Conservation (phyloP, 2,888 invertebrate genomes). For the Hirtodrosophila duncani region DNA sequence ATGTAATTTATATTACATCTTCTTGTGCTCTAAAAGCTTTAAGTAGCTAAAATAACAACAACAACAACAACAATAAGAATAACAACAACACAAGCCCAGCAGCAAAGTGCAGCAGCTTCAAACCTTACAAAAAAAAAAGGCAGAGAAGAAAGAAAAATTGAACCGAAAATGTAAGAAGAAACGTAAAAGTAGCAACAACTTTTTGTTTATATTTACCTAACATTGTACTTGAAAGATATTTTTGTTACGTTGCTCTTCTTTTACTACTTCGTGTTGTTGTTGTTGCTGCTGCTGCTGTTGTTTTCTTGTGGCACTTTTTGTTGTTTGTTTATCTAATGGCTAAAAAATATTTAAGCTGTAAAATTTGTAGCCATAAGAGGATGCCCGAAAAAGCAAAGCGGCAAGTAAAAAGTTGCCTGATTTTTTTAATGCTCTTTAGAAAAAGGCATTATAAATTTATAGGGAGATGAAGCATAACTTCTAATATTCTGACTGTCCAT, state of each 20-base stretch:
- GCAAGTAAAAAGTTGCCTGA: conserved; percentile 57
- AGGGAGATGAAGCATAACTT: too few species aligned
- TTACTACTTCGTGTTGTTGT: not conserved
- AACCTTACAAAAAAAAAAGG: not conserved
- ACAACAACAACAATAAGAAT: conserved; percentile 5
- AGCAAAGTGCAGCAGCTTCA: conserved; percentile 50
- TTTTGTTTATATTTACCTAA: conserved; percentile 75
- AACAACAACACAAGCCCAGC: conserved; percentile 23
- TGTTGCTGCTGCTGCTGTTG: too few species aligned
- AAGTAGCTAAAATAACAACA: conserved; percentile 53
- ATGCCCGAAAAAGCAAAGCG: too few species aligned
- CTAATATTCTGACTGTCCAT: too few species aligned
- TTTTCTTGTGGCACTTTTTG: conserved; percentile 24
- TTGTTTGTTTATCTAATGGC: conserved; percentile 72
- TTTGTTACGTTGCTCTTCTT: conserved; percentile 38
- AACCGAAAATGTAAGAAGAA: conserved; percentile 14
- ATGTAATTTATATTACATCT: conserved; percentile 71
- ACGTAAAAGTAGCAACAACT: conserved; percentile 12
- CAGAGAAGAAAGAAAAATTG: conserved; percentile 16
- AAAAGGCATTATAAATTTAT: too few species aligned
- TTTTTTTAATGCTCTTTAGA: too few species aligned
- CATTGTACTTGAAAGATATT: conserved; percentile 75
- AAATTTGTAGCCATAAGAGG: conserved; percentile 54
- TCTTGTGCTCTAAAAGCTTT: conserved; percentile 68
- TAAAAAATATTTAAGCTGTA: conserved; percentile 69